phyloP scores from a whole-genome alignment of 2,888 invertebrate species.

The Dolichopus griseipennis region DNA sequence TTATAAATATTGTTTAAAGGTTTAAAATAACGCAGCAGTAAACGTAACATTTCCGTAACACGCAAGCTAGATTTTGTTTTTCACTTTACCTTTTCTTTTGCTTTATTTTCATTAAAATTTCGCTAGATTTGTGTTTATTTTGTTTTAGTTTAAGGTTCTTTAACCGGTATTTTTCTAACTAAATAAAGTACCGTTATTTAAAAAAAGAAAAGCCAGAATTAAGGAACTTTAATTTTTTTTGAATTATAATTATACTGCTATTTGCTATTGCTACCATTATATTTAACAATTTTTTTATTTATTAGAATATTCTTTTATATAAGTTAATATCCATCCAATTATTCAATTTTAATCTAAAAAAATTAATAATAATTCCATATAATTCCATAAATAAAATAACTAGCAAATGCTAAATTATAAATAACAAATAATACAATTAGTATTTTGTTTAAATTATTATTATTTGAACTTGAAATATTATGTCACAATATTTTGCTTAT shows the following conservation, averaged over 20 bases:
- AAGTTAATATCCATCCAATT: no score
- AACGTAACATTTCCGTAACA: slow-evolving; percentile 4
- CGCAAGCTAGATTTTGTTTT: neutral
- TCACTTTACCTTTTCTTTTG: neutral
- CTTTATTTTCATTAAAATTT: neutral
- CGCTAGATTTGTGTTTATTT: neutral
- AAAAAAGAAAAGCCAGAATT: no score
- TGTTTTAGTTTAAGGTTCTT: neutral
- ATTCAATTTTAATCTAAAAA: no score
- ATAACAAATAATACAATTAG: no score
- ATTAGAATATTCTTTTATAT: no score
- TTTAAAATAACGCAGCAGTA: neutral
- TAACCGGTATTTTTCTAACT: neutral
- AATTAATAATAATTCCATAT: no score
- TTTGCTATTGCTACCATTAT: neutral
- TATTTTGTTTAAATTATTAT: no score
- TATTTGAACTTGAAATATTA: no score
- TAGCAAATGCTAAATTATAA: no score
- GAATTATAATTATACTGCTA: neutral
- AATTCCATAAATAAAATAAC: no score
- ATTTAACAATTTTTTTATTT: no score
- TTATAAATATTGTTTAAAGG: neutral
- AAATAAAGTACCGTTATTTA: neutral
- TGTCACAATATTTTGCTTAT: no score
- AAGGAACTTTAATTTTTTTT: neutral